Evolutionary conservation across 2,797 vertebrate species (phyloP).

Genomic region (Hydrolagus colliei): DNA sequence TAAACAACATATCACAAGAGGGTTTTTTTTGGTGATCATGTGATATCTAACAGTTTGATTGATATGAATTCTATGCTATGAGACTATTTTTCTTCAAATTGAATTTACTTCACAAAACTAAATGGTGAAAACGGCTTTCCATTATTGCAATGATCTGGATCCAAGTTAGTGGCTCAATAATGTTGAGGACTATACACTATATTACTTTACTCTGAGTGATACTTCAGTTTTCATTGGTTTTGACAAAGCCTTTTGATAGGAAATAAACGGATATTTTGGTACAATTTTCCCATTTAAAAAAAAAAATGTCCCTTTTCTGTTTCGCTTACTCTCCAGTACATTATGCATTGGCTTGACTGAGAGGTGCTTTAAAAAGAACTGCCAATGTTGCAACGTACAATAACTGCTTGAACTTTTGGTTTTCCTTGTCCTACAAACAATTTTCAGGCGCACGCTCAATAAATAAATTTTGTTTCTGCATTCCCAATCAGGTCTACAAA

Average conservation of each 20-base stretch:
- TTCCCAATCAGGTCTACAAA: constrained; percentile 61
- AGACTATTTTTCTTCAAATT: no score
- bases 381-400: constrained; percentile 44
- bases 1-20: not conserved
- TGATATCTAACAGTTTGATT: not conserved
- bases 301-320: not conserved
- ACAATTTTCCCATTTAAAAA: not conserved
- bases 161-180: no score
- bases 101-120: no score
- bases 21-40: not conserved
- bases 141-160: no score
- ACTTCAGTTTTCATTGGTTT: not conserved
- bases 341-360: constrained; percentile 33
- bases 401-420: constrained; percentile 62
- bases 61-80: no score
- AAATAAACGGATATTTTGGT: constrained; percentile 21
- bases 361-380: constrained; percentile 48
- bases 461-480: constrained; percentile 70
- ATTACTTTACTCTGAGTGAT: no score
- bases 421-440: constrained; percentile 70
- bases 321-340: not conserved
- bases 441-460: constrained; percentile 63
- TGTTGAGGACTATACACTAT: no score
- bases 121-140: no score
- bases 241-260: constrained; percentile 15